Evolutionary conservation across 2,113 vertebrate genomes (phyloP).

Genomic region (Archocentrus centrarchus): DNA sequence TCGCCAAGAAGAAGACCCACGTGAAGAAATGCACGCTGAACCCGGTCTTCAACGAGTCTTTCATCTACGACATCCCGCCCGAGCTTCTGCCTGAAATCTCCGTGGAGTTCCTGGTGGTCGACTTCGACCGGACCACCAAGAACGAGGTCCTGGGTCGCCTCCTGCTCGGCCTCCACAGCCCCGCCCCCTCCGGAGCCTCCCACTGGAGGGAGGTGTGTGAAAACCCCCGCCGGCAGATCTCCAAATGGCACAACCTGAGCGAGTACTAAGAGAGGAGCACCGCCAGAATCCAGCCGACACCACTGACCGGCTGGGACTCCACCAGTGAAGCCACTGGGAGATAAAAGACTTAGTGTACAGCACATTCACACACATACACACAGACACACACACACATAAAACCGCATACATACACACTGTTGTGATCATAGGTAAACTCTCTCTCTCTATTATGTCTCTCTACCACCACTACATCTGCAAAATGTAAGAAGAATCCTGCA

Average conservation of each 20-base stretch:
- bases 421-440: constrained; percentile 51
- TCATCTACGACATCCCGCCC: constrained; percentile 92
- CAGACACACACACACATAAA: neutral
- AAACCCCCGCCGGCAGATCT: constrained; percentile 87
- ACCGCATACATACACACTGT: constrained; percentile 23
- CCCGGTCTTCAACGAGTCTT: constrained; percentile 97
- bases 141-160: constrained; percentile 93
- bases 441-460: constrained; percentile 37
- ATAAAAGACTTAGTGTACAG: constrained; percentile 47
- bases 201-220: constrained; percentile 95
- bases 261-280: constrained; percentile 68
- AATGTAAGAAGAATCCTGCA: constrained; percentile 31
- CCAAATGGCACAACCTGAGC: constrained; percentile 95
- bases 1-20: constrained; percentile 98
- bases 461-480: constrained; percentile 26
- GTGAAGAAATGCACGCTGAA: constrained; percentile 98
- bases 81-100: constrained; percentile 93
- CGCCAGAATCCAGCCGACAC: neutral
- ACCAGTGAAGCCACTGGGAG: constrained; percentile 31
- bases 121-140: constrained; percentile 97
- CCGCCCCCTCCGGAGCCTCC: constrained; percentile 80
- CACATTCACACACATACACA: constrained; percentile 26
- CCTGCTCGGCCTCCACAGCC: constrained; percentile 89
- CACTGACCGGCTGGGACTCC: constrained; percentile 31
- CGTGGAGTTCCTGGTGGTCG: constrained; percentile 94